Evolutionary conservation across 30 jellyfish, hydroid and myxozoan genomes (phyloP), one percentile per base, ranked within the genome.

Genomic region (Aurelia coerulea): DNA sequence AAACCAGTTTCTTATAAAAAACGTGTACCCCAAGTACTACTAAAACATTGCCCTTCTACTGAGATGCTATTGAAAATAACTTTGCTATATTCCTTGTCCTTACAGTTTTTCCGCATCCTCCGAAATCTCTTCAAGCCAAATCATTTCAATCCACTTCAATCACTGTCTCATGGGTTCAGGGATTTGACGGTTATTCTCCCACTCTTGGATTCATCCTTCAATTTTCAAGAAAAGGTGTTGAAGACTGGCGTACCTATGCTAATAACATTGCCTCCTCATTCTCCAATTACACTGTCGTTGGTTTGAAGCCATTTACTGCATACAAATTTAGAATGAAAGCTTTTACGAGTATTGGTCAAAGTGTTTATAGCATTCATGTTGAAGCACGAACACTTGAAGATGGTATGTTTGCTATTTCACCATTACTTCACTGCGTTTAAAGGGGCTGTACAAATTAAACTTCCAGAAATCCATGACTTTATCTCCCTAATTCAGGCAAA

Each of bases 91-190:
- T 46, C 8, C 56, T 46, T 46, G 56, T 46, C 4, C 5, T 68
- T 72, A 5, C 42, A 83, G 92, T 83, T 54, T 69, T 53, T 2
- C 92, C 92, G 29, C 51, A 83, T 75, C 92, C 92, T 10, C 92
- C 92, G 46, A 83, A 56, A 14, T 33, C 53, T 3, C 34, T 83
- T 32, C 41, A 74, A 1, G 86, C 81, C 8, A 74, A 17, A 14
- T 60, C 87, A 35, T 62, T 63, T 23, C 86, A 19, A 2, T 73
- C 92, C 13, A 70, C 75, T 2, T 76, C 92, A 2, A 41, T 83
- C 16, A 64, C 73, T 5, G 16, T 83, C 42, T 56, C 76, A 6
- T 83, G 92, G 92, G 19, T 23, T 10, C 85, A 56, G n/a, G 92
- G 92, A 11, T 83, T 83, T 51, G 86, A 83, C 62, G 92, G 92